These are phyloP conservation scores for Cololabis saira DNA, from an alignment of 2,113 vertebrate species.

Conservation along the genomic window DNA sequence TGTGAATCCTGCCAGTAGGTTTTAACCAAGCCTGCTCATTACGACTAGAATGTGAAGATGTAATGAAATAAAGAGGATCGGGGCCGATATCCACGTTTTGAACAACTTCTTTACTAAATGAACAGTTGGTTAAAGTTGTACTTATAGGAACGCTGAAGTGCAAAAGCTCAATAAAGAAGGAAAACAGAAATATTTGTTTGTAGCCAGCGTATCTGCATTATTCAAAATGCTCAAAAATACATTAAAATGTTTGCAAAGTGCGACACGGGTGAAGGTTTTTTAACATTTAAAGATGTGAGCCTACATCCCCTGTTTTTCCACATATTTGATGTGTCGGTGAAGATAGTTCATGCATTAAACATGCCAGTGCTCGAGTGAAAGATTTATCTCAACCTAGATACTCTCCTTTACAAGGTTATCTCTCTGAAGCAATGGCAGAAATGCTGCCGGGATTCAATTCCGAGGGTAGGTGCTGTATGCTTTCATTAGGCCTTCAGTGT, in stretches of 20 bases:
- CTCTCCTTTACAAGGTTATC: conserved; percentile 29
- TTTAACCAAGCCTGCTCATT: conserved; percentile 43
- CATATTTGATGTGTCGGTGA: too few species aligned
- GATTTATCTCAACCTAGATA: conserved; percentile 30
- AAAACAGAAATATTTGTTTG: background rate
- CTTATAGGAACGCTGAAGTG: conserved; percentile 6
- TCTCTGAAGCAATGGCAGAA: conserved; percentile 31
- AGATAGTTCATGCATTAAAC: background rate
- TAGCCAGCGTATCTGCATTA: too few species aligned
- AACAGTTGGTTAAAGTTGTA: conserved; percentile 6
- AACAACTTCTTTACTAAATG: conserved; percentile 40
- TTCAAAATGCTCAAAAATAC: background rate
- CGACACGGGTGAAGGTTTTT: background rate
- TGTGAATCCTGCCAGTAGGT: conserved; percentile 26
- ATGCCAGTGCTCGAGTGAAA: conserved; percentile 29
- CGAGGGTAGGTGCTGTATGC: conserved; percentile 40
- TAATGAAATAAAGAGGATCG: conserved; percentile 36
- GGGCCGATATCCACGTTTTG: conserved; percentile 36
- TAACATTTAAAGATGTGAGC: too few species aligned
- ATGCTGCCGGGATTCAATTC: conserved; percentile 28
- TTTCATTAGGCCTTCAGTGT: conserved; percentile 47
- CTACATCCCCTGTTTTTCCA: too few species aligned
- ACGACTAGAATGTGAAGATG: conserved; percentile 27
- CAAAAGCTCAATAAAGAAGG: conserved; percentile 7
- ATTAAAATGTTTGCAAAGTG: background rate